These are phyloP conservation scores for Calliopum simillimum DNA, from an alignment of 2,888 invertebrate genomes.

Conservation along the genomic window DNA sequence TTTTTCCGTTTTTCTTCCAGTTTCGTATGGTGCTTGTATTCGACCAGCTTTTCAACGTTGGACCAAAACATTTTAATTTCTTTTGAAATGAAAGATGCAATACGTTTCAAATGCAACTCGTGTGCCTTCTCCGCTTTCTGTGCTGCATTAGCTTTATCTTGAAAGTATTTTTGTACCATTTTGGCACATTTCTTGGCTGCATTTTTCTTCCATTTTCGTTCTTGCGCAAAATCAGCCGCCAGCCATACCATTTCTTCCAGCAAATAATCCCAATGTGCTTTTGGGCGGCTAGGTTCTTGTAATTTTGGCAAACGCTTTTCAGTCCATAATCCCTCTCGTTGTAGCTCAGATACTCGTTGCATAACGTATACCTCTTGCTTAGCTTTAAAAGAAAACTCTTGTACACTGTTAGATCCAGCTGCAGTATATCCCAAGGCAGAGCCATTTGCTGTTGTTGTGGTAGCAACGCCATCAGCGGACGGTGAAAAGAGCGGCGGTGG, in stretches of 20 bases:
- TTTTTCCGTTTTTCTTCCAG: slow-evolving; percentile 95
- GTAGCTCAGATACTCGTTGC: slow-evolving; percentile 89
- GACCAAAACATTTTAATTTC: slow-evolving; percentile 96
- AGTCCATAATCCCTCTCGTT: slow-evolving; percentile 95
- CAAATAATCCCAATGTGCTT: slow-evolving; percentile 98
- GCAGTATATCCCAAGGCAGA: slow-evolving; percentile 33
- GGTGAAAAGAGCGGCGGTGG: slow-evolving; percentile 38
- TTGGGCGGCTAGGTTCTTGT: slow-evolving; percentile 88
- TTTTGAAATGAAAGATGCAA: slow-evolving; percentile 91
- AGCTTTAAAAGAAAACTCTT: slow-evolving; percentile 83
- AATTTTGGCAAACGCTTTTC: slow-evolving; percentile 91
- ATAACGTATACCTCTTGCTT: slow-evolving; percentile 95
- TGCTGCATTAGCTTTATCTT: slow-evolving; percentile 89
- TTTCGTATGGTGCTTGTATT: slow-evolving; percentile 91
- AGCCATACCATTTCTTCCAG: slow-evolving; percentile 99
- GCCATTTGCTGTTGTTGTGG: slow-evolving; percentile 41
- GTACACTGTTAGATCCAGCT: slow-evolving; percentile 50
- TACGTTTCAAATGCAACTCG: slow-evolving; percentile 84
- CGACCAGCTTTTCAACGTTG: slow-evolving; percentile 96
- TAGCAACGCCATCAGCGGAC: slow-evolving; percentile 37
- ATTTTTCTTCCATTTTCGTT: slow-evolving; percentile 97
- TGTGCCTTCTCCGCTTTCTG: slow-evolving; percentile 93
- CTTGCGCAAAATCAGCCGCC: slow-evolving; percentile 96
- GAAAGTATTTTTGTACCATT: slow-evolving; percentile 91
- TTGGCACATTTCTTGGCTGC: slow-evolving; percentile 92